Base-by-base conservation (phyloP, 2,797 vertebrate species). In the Pelobates cultripes region DNA sequence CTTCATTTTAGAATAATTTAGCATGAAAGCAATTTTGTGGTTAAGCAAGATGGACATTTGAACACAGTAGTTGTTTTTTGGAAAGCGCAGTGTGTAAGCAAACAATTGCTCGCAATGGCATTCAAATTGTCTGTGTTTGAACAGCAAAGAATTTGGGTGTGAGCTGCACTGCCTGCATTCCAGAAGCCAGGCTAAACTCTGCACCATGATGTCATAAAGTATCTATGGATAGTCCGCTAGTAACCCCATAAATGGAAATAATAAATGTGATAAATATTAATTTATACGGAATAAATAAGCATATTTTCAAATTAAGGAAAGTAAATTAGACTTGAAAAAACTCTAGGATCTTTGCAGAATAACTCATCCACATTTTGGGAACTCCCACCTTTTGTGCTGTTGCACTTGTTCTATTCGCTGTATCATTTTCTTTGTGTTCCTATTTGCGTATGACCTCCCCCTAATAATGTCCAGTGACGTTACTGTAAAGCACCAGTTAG, bases 131-230 rank as follows among this genome's bases (percentile, higher is more conserved):
- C 86, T 89, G 47, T 90, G 85, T 85, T 86, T 86, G 86, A 87
- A 84, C 28, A n/a, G 75, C 2, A 40, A 88, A 86, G 88, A 90
- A 90, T 90, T 87, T 86, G 90, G 90, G 89, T 90, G 89, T 89
- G 88, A 87, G 85, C 67, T 10, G 0, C 0, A 0, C 70, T 3
- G 10, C 79, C 2, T 82, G 5, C 86, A 81, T 89, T 89, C 82
- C 86, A 70, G 55, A 75, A 75, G 42, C 44, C 43, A 79, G 72
- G 70, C 70, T 69, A 0, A 70, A 73, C 80, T 63, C 86, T 86
- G n/a, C n/a, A 43, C 13, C 12, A 66, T 82, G 83, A 76, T 83
- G 81, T 73, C 81, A 61, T 85, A 80, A 85, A 85, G 47, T 28
- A 85, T 44, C n/a, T 9, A 15, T 45, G 42, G 60, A 75, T 17